A percentile compares a stretch with the other conserved stretches of the same genome.
These are phyloP conservation scores for Novumbra hubbsi DNA, from an alignment of 2,797 vertebrate genomes.

Conservation along the genomic window DNA sequence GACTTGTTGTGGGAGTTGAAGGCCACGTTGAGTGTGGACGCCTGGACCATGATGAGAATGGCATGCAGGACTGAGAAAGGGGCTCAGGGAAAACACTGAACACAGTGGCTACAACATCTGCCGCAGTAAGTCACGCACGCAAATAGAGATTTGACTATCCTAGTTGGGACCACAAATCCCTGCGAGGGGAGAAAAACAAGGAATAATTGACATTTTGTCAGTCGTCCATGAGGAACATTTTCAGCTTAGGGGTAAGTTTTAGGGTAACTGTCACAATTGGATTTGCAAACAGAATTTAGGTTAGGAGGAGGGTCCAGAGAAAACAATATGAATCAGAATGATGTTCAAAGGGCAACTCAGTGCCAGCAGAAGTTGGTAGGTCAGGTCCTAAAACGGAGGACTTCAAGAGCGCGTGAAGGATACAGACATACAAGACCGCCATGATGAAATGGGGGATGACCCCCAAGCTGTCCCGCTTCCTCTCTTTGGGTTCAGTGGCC, in stretches of 20 bases:
- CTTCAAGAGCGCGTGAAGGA: conserved; percentile 69
- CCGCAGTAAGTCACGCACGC: background rate
- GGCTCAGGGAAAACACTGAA: conserved; percentile 8
- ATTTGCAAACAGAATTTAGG: too few relatives aligned
- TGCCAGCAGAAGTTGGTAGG: background rate
- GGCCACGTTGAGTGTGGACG: conserved; percentile 95
- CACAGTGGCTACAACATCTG: background rate
- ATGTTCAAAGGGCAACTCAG: background rate
- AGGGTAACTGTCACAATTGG: too few relatives aligned
- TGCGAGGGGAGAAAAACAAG: too few relatives aligned
- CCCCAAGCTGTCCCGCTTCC: conserved; percentile 91
- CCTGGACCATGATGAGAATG: conserved; percentile 97
- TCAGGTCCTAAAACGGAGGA: background rate
- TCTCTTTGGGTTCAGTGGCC: conserved; percentile 93
- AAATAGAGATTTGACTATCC: too few relatives aligned
- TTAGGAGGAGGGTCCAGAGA: too few relatives aligned
- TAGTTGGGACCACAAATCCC: too few relatives aligned
- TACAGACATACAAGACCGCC: conserved; percentile 98
- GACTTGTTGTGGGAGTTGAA: conserved; percentile 99
- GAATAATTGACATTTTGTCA: too few relatives aligned
- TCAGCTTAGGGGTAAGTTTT: too few relatives aligned
- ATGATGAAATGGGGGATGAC: conserved; percentile 96
- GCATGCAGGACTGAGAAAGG: conserved; percentile 86
- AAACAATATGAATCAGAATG: too few relatives aligned
- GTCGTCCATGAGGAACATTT: too few relatives aligned